phyloP scores from a whole-genome alignment of 1,140 invertebrate species.

The Drosophila simulans region DNA sequence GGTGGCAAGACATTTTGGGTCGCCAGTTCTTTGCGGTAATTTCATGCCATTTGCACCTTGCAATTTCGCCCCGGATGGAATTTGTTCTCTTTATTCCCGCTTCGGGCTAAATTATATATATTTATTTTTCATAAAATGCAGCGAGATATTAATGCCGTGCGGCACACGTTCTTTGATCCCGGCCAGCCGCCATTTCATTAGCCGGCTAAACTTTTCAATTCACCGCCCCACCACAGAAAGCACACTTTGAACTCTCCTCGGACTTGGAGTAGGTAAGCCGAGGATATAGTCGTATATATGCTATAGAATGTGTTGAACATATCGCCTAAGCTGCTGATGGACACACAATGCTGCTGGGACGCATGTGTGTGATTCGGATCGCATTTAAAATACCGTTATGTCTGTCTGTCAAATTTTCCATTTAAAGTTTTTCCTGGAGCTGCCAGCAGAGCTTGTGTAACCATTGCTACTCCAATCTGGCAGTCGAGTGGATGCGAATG shows the following conservation, averaged over 20 bases:
- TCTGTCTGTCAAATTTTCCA: conserved; percentile 75
- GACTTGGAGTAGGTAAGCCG: conserved; percentile 6
- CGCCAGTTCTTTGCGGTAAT: conserved; percentile 62
- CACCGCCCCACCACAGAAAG: neutral
- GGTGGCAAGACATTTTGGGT: conserved; percentile 57
- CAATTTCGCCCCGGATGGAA: conserved; percentile 32
- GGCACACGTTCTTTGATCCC: conserved; percentile 15
- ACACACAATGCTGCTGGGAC: conserved; percentile 33
- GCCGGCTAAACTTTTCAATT: conserved; percentile 50
- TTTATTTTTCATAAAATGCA: conserved; percentile 44
- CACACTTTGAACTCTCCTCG: conserved; percentile 5
- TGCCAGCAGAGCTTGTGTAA: conserved; percentile 35
- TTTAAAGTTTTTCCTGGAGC: conserved; percentile 69
- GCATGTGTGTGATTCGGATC: conserved; percentile 42
- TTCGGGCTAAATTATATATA: conserved; percentile 28
- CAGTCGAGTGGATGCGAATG: conserved; percentile 1
- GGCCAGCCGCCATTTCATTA: conserved; percentile 33
- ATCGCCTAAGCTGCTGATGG: conserved; percentile 19
- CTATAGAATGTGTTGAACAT: neutral
- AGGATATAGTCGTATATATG: neutral
- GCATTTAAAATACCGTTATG: conserved; percentile 78
- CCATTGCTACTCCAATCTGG: conserved; percentile 32
- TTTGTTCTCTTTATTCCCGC: conserved; percentile 28
- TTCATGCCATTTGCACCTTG: conserved; percentile 80
- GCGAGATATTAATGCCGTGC: neutral